These are phyloP conservation scores for Nothura maculosa DNA, from an alignment of 2,797 vertebrate genomes.

Conservation along the genomic window DNA sequence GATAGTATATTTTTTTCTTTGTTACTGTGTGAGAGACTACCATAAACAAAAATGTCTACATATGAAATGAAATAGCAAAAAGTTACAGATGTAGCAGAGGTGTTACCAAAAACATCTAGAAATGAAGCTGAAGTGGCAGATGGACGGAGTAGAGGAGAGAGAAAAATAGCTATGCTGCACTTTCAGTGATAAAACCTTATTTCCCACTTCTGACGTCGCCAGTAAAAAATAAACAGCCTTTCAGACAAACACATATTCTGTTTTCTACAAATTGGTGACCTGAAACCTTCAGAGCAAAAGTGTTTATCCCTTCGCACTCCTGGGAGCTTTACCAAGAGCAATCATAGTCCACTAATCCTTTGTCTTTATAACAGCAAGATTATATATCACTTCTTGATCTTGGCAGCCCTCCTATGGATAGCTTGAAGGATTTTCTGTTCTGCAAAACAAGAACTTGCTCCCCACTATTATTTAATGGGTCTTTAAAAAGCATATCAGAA, in stretches of 20 bases:
- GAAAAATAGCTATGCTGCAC: not conserved
- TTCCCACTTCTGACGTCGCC: not conserved
- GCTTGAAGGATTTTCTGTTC: not conserved
- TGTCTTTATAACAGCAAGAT: not conserved
- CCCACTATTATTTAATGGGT: conserved; percentile 10
- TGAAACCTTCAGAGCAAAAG: not conserved
- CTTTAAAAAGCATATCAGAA: not conserved
- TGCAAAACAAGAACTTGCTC: not conserved
- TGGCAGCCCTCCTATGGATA: not conserved
- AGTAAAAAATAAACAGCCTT: not conserved
- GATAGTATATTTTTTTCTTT: not conserved
- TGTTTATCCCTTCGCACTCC: not conserved
- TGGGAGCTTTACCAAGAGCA: not conserved
- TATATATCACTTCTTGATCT: not conserved
- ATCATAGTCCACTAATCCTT: not conserved
- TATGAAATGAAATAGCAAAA: conserved; percentile 3
- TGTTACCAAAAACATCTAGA: not conserved
- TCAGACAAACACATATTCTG: not conserved
- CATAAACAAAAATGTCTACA: not conserved
- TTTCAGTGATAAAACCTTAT: not conserved
- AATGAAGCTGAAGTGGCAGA: not conserved
- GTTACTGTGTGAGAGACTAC: not conserved
- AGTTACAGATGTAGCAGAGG: not conserved
- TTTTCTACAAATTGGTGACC: not conserved
- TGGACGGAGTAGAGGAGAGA: not conserved